These are phyloP conservation scores for Zenarchopterus dispar DNA, from an alignment of 2,797 vertebrate species.

Conservation along the genomic window DNA sequence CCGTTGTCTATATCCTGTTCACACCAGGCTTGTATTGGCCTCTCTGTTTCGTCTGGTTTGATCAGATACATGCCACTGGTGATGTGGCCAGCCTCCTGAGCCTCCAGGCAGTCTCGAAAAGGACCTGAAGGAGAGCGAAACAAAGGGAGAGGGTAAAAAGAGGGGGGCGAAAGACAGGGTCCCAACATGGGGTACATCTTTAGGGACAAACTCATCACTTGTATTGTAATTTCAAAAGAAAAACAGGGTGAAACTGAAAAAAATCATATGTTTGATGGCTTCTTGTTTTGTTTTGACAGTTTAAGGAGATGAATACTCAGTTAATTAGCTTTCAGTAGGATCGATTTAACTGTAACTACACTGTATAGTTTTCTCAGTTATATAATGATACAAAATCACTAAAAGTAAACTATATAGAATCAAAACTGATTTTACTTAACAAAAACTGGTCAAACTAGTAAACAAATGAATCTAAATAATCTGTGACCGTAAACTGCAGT, in stretches of 20 bases:
- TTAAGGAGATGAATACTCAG: not conserved
- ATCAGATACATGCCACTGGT: conserved; percentile 94
- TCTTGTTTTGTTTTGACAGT: too few relatives aligned
- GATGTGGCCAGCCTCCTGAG: conserved; percentile 89
- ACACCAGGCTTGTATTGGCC: conserved; percentile 91
- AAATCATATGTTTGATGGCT: too few relatives aligned
- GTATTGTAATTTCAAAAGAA: too few relatives aligned
- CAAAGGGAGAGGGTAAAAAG: conserved; percentile 2
- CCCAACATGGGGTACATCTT: not conserved
- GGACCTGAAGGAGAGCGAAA: conserved; percentile 83
- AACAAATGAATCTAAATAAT: too few relatives aligned
- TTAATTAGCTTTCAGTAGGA: not conserved
- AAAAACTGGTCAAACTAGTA: too few relatives aligned
- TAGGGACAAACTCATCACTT: too few relatives aligned
- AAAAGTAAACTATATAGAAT: too few relatives aligned
- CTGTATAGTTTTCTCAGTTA: too few relatives aligned
- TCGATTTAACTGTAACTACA: not conserved
- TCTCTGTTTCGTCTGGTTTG: conserved; percentile 86
- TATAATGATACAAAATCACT: too few relatives aligned
- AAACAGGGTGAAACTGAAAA: too few relatives aligned
- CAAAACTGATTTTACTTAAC: too few relatives aligned
- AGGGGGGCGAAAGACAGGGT: not conserved
- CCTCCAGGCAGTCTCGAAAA: conserved; percentile 93
- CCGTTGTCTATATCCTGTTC: conserved; percentile 94
- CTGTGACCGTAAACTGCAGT: not conserved